phyloP scores from a whole-genome alignment of 2,888 invertebrate species.

The Drosophila paramelanica region DNA sequence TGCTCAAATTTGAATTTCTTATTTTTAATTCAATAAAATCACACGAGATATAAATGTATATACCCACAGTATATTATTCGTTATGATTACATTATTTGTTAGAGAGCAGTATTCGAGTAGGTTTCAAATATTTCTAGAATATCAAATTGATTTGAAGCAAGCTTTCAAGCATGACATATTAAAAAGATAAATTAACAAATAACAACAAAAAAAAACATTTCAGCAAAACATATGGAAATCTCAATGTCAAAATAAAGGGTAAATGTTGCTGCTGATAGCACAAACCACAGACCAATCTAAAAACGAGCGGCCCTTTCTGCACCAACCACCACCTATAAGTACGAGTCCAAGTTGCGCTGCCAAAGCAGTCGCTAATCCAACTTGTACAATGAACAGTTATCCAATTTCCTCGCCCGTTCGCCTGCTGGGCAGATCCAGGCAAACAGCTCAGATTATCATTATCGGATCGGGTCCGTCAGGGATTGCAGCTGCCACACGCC shows the following conservation, averaged over 20 bases:
- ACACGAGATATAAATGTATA: not conserved
- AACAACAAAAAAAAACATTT: not conserved
- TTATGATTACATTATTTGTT: not conserved
- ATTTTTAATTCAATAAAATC: not conserved
- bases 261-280: slow-evolving; percentile 24
- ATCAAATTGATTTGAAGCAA: slow-evolving; percentile 7
- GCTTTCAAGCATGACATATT: slow-evolving; percentile 1
- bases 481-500: slow-evolving; percentile 83
- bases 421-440: slow-evolving; percentile 21
- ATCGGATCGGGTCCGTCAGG: slow-evolving; percentile 84
- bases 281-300: slow-evolving; percentile 23
- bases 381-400: slow-evolving; percentile 32
- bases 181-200: not conserved
- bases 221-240: not conserved
- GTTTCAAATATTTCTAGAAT: not conserved
- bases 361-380: slow-evolving; percentile 12
- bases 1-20: not conserved
- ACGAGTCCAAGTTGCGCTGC: not conserved
- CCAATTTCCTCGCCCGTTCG: not conserved
- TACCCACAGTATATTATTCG: not conserved
- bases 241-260: slow-evolving; percentile 1
- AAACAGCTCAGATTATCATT: slow-evolving; percentile 79
- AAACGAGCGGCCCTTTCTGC: not conserved
- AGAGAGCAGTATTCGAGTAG: not conserved
- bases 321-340: slow-evolving; percentile 17